A percentile compares a stretch with the other conserved stretches of the same genome.
These are phyloP conservation scores for Sebastes vulpes DNA, from an alignment of 2,797 vertebrate species.

Conservation along the genomic window DNA sequence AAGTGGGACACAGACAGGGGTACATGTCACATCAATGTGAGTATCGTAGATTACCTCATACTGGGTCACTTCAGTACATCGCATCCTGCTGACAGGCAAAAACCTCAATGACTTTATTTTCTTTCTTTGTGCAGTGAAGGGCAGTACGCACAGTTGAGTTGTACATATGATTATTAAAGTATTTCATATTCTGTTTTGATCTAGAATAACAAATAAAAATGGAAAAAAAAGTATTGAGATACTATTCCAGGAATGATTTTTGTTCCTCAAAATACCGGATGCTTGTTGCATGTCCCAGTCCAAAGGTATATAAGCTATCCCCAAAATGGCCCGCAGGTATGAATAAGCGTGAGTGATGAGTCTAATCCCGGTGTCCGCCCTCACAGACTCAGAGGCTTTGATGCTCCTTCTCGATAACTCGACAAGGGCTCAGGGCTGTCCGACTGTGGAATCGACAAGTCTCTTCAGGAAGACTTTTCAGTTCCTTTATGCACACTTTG, in stretches of 20 bases:
- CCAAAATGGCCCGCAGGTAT: conserved; percentile 29
- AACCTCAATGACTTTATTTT: not conserved
- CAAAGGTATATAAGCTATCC: conserved; percentile 6
- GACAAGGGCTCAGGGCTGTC: conserved; percentile 25
- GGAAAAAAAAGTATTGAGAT: not conserved
- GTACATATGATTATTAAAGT: not conserved
- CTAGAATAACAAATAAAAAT: not conserved
- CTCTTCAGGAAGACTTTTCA: conserved; percentile 23
- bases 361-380: conserved; percentile 42
- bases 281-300: not conserved
- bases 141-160: not conserved
- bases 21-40: conserved; percentile 35
- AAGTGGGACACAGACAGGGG: conserved; percentile 34
- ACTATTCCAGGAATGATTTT: not conserved
- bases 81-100: not conserved
- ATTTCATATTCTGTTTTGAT: not conserved
- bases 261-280: not conserved
- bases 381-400: conserved; percentile 38
- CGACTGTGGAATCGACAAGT: conserved; percentile 15
- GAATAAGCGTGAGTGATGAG: conserved; percentile 42
- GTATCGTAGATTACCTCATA: conserved; percentile 22
- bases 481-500: conserved; percentile 22
- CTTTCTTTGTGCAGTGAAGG: not conserved
- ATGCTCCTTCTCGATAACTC: conserved; percentile 44
- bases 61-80: conserved; percentile 8